These are phyloP conservation scores for Nysson spinosus DNA, from an alignment of 2,888 invertebrate species.

Conservation along the genomic window DNA sequence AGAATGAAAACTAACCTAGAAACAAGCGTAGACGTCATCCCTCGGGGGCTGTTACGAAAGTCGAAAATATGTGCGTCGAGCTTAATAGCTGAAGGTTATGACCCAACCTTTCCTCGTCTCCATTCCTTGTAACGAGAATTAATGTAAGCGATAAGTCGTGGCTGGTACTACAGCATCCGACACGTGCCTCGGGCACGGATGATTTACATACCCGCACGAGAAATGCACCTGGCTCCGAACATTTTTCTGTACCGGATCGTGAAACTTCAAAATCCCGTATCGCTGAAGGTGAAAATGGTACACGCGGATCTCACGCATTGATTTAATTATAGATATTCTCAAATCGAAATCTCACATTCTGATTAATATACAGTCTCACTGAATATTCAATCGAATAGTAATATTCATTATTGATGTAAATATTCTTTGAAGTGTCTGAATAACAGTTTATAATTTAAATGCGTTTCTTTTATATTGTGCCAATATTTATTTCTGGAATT, in stretches of 20 bases:
- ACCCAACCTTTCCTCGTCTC: constrained; percentile 20
- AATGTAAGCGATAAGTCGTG: constrained; percentile 47
- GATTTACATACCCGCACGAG: constrained; percentile 53
- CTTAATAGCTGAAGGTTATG: constrained; percentile 47
- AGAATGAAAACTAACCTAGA: constrained; percentile 66
- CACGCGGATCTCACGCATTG: too few species aligned
- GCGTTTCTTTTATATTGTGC: too few species aligned
- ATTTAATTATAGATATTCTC: too few species aligned
- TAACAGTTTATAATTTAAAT: too few species aligned
- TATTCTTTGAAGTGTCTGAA: too few species aligned
- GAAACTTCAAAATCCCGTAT: not conserved
- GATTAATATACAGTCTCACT: too few species aligned
- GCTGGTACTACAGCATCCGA: constrained; percentile 18
- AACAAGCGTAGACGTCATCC: constrained; percentile 57
- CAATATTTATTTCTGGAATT: too few species aligned
- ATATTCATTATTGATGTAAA: too few species aligned
- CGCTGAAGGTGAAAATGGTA: too few species aligned
- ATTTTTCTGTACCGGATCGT: constrained; percentile 25
- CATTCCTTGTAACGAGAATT: constrained; percentile 37
- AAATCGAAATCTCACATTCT: too few species aligned
- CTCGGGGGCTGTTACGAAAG: constrained; percentile 33
- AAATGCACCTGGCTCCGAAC: constrained; percentile 48
- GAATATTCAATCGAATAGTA: too few species aligned
- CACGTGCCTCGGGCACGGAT: constrained; percentile 46
- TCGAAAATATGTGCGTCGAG: constrained; percentile 44